Evolutionary conservation across 2,113 vertebrate genomes (phyloP), one percentile per base, ranked within the genome.

Genomic region (Rhynchomys soricoides): DNA sequence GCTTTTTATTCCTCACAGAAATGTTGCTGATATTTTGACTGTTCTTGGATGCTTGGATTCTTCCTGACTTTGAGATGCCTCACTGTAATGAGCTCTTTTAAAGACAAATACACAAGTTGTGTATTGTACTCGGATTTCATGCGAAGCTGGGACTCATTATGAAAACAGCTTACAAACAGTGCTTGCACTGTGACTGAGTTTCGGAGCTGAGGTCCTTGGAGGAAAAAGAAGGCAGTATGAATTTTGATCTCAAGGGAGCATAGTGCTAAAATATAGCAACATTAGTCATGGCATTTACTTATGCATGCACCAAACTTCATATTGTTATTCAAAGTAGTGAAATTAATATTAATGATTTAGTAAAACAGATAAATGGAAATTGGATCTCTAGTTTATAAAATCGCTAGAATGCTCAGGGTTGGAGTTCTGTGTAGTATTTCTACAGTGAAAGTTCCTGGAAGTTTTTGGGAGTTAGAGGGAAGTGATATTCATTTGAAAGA

Each of bases 41-140:
- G 74, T 26, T 66, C 1, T 15, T 89, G 93, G 95, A 29, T 96
- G 7, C 40, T 95, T 24, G 22, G n/a, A 57, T 90, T 96, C 79
- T 86, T 29, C 90, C 77, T 78, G 7, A 89, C 86, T 97, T 48
- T 90, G 75, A 97, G 94, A 19, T 89, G 4, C 74, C 66, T 96
- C 78, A 94, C 71, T 88, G 87, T 96, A 96, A 96, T 91, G 75
- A 98, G 5, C 71, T 91, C 9, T 94, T 97, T 95, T 95, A 96
- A 96, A 88, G 85, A 97, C 86, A 96, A 97, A 92, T 95, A 95
- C 70, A 37, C 94, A 96, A 48, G 24, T 2, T 68, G 90, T 71
- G 71, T 89, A 95, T 91, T 94, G 92, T 31, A 91, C 98, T 97
- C 13, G 95, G 74, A 91, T 98, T 98, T 96, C 73, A 93, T 96